A percentile compares a stretch with the other conserved stretches of the same genome.
Evolutionary conservation across 2,113 vertebrate species (phyloP).

Genomic region (Daphoenositta chrysoptera): DNA sequence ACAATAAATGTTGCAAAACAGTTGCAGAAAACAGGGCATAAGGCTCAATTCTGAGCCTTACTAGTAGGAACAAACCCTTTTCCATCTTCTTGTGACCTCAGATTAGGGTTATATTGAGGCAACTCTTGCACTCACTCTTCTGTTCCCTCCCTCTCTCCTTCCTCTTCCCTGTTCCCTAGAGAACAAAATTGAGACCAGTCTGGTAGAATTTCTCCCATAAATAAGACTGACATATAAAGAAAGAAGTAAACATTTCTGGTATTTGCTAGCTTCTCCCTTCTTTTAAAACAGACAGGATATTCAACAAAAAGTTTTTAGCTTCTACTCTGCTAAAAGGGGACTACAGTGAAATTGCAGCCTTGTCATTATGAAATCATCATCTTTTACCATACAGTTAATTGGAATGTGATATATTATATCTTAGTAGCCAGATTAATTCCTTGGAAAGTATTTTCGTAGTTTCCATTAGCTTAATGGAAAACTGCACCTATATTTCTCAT

Average conservation of each 20-base stretch:
- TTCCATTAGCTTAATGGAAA: constrained; percentile 63
- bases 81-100: not conserved
- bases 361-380: constrained; percentile 45
- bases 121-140: not conserved
- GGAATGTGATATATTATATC: constrained; percentile 45
- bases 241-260: not conserved
- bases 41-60: not conserved
- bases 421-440: constrained; percentile 49
- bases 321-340: not conserved
- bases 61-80: not conserved
- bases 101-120: not conserved
- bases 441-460: constrained; percentile 50
- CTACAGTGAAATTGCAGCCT: not conserved
- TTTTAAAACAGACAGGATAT: not conserved
- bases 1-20: not conserved
- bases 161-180: not conserved
- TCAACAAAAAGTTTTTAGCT: constrained; percentile 23
- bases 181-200: not conserved
- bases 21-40: not conserved
- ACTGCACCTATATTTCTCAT: constrained; percentile 27
- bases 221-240: not conserved
- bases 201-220: not conserved
- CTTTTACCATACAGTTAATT: constrained; percentile 45
- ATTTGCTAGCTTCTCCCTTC: not conserved
- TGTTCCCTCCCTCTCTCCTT: not conserved